These are phyloP conservation scores for Parapristionchus giblindavisi DNA, from an alignment of 2,888 invertebrate genomes.

Conservation along the genomic window DNA sequence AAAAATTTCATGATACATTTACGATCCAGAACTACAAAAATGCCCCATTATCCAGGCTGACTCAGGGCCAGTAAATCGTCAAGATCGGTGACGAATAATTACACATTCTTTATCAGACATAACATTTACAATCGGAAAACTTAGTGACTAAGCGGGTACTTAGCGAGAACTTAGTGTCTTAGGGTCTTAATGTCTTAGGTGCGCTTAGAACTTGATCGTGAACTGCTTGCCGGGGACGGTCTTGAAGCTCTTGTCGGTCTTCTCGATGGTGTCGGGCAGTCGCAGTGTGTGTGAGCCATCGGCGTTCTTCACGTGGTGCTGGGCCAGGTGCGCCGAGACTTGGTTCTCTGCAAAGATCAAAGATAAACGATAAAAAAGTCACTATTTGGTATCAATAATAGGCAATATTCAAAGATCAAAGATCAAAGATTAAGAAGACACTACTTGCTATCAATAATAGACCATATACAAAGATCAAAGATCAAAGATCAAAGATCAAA, in stretches of 20 bases:
- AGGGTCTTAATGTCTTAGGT: too few species aligned
- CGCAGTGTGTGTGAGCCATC: constrained; percentile 22
- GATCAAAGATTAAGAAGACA: too few species aligned
- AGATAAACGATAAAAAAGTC: background rate
- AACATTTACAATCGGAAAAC: too few species aligned
- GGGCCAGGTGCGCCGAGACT: background rate
- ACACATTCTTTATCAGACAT: too few species aligned
- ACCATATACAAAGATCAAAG: background rate
- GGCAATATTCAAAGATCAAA: background rate
- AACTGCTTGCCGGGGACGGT: background rate
- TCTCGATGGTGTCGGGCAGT: constrained; percentile 20
- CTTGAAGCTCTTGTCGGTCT: background rate
- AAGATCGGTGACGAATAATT: too few species aligned
- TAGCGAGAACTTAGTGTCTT: too few species aligned
- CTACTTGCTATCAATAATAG: background rate
- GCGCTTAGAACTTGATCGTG: constrained; percentile 5
- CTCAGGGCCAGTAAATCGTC: too few species aligned
- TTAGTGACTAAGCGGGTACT: too few species aligned
- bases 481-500: constrained; percentile 7
- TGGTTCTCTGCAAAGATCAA: too few species aligned
- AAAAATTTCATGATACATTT: too few species aligned
- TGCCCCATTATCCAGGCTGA: too few species aligned
- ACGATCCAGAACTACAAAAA: too few species aligned
- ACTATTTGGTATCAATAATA: background rate
- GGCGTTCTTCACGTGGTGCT: background rate